Evolutionary conservation across 2,888 invertebrate species (phyloP).

Genomic region (Meandrusa payeni): DNA sequence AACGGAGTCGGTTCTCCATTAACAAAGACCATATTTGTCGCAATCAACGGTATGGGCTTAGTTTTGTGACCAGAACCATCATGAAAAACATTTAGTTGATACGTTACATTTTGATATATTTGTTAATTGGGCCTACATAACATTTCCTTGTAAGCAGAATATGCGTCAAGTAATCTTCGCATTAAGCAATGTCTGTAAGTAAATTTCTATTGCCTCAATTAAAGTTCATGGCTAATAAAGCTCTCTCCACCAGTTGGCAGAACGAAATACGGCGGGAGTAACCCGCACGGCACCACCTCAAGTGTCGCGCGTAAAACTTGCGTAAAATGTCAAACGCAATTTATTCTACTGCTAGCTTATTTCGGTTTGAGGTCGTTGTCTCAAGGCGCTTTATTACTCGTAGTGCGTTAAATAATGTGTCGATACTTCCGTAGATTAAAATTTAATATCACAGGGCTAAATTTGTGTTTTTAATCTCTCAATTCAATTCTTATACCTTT

Average conservation of each 20-base stretch:
- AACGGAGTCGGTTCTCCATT: conserved; percentile 92
- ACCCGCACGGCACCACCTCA: conserved; percentile 12
- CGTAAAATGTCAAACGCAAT: conserved; percentile 18
- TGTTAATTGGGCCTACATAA: too few species aligned
- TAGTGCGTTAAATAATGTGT: too few species aligned
- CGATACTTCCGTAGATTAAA: too few species aligned
- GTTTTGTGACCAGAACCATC: not conserved
- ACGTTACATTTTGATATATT: too few species aligned
- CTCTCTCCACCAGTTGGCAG: conserved; percentile 17
- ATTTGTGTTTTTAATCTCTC: too few species aligned
- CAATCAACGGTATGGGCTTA: conserved; percentile 86
- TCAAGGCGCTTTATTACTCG: conserved; percentile 1
- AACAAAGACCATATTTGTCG: conserved; percentile 90
- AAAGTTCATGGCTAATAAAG: conserved; percentile 18
- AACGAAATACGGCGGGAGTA: conserved; percentile 2
- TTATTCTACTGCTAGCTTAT: conserved; percentile 3
- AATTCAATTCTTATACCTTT: too few species aligned
- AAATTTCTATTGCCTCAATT: conserved; percentile 1
- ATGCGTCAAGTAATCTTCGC: conserved; percentile 7
- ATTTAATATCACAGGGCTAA: too few species aligned
- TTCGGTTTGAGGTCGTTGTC: conserved; percentile 1
- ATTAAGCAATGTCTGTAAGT: not conserved
- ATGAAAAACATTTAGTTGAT: too few species aligned
- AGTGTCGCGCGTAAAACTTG: conserved; percentile 21
- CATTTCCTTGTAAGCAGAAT: too few species aligned